phyloP scores from a whole-genome alignment of 2,888 invertebrate genomes.

The Aelia acuminata region DNA sequence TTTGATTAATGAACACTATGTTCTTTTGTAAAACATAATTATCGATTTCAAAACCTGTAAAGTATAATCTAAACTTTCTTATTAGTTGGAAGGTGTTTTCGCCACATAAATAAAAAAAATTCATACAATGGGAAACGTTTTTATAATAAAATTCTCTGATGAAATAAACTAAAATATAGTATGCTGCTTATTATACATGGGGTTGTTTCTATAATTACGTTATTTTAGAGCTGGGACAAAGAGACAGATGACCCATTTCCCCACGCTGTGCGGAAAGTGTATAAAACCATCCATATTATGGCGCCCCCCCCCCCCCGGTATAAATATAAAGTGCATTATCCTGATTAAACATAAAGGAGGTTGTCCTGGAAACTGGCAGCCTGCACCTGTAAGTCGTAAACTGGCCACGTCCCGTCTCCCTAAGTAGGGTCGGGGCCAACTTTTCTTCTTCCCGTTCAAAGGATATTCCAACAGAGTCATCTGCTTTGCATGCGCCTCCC shows the following conservation, averaged over 20 bases:
- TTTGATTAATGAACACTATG: no score
- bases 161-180: neutral
- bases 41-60: no score
- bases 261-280: neutral
- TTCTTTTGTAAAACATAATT: no score
- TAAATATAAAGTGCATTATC: constrained; percentile 47
- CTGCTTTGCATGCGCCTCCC: constrained; percentile 37
- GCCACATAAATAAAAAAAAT: no score
- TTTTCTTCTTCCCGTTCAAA: constrained; percentile 15
- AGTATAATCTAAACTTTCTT: no score
- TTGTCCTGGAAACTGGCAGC: constrained; percentile 27
- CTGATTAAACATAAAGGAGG: constrained; percentile 43
- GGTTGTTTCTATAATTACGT: neutral
- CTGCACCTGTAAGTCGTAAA: constrained; percentile 44
- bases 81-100: no score
- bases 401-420: constrained; percentile 16
- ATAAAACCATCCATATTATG: neutral
- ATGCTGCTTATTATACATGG: neutral
- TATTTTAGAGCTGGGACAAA: neutral
- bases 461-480: neutral
- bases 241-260: constrained; percentile 10
- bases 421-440: neutral
- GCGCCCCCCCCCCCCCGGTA: neutral
- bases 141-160: no score
- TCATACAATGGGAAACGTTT: no score